Conservation (phyloP, 1,140 invertebrate species). For the Micrasema longulum region DNA sequence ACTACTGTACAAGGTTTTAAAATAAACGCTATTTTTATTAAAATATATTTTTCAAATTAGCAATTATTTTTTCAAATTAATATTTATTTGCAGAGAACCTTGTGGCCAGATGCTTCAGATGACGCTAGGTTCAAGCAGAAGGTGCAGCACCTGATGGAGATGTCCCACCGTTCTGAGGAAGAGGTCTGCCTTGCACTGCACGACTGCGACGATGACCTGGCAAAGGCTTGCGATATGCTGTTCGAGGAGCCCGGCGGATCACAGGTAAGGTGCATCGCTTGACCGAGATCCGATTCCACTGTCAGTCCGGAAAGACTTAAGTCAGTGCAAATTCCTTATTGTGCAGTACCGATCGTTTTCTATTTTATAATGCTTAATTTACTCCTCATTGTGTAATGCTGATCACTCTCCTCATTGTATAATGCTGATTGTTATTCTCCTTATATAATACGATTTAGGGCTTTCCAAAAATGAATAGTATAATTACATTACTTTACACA, state of each 20-base stretch:
- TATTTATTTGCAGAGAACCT: constrained; percentile 1
- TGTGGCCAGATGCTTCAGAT: constrained; percentile 8
- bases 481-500: too few relatives aligned
- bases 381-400: too few relatives aligned
- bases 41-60: too few relatives aligned
- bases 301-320: not conserved
- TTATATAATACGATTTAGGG: too few relatives aligned
- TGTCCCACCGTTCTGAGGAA: constrained; percentile 83
- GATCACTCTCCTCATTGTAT: too few relatives aligned
- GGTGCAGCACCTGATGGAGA: constrained; percentile 83
- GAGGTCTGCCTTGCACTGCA: constrained; percentile 86
- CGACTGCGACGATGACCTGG: constrained; percentile 83
- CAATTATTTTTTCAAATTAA: too few relatives aligned
- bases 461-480: too few relatives aligned
- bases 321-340: too few relatives aligned
- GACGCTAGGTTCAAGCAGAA: constrained; percentile 57
- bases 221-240: constrained; percentile 72
- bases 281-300: not conserved
- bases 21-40: too few relatives aligned
- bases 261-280: constrained; percentile 60
- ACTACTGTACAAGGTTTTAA: too few relatives aligned
- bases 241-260: constrained; percentile 63
- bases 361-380: not conserved
- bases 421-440: too few relatives aligned
- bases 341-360: not conserved